These are phyloP conservation scores for Catocala fraxini DNA, from an alignment of 2,888 invertebrate genomes.

Conservation along the genomic window DNA sequence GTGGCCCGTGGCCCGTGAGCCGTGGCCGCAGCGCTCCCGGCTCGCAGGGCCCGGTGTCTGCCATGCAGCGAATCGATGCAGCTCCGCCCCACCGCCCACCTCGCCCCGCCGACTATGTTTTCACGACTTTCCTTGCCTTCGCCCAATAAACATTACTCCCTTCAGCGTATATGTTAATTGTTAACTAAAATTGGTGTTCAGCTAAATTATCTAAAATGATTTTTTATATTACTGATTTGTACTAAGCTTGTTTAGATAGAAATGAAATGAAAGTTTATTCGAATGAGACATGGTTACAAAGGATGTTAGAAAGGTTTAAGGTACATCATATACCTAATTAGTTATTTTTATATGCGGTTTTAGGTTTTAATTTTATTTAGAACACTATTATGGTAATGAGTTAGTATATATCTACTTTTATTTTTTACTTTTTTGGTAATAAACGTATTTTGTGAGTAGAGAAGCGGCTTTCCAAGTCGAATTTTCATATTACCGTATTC, in stretches of 20 bases:
- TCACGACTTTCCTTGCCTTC: conserved; percentile 50
- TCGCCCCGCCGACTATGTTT: conserved; percentile 54
- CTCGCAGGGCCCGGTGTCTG: conserved; percentile 56
- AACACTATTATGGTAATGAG: no score
- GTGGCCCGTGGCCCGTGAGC: conserved; percentile 46
- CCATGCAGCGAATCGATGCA: conserved; percentile 79
- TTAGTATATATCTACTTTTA: not conserved
- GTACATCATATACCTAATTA: no score
- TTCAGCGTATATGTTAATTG: conserved; percentile 14
- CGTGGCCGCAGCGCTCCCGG: conserved; percentile 38
- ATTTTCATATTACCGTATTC: conserved; percentile 37
- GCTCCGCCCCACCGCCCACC: conserved; percentile 65
- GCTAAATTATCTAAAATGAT: no score
- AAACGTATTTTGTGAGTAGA: not conserved
- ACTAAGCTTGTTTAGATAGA: no score
- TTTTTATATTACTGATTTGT: no score
- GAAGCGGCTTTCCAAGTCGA: conserved; percentile 25
- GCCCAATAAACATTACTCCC: conserved; percentile 27
- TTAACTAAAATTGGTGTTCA: no score
- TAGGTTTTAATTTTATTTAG: no score
- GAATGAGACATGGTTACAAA: no score
- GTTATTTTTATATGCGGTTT: no score
- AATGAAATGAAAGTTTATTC: no score
- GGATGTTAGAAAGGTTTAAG: no score
- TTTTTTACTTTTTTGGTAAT: not conserved